These are phyloP conservation scores for Pheosia gnoma DNA, from an alignment of 2,888 invertebrate genomes.

Conservation along the genomic window DNA sequence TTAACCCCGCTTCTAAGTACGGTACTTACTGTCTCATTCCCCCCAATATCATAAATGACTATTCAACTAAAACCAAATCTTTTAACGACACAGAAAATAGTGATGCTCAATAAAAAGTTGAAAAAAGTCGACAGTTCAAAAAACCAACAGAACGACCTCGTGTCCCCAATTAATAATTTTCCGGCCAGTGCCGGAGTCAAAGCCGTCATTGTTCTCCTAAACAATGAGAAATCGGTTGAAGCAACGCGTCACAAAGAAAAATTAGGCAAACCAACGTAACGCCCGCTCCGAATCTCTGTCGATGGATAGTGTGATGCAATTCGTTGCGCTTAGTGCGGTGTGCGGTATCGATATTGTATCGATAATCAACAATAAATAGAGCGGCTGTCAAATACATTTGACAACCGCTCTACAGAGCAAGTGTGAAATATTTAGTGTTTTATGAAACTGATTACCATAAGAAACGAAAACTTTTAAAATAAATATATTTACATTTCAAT, in stretches of 20 bases:
- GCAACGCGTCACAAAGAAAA: slow-evolving; percentile 63
- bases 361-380: slow-evolving; percentile 5
- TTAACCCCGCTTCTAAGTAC: too few relatives aligned
- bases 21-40: slow-evolving; percentile 1
- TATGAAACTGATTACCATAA: neutral
- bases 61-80: slow-evolving; percentile 18
- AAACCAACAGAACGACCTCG: slow-evolving; percentile 42
- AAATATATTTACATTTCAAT: neutral
- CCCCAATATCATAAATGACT: slow-evolving; percentile 16
- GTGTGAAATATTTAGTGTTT: neutral
- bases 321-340: slow-evolving; percentile 44
- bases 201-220: slow-evolving; percentile 60
- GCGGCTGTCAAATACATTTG: neutral
- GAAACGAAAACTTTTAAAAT: neutral
- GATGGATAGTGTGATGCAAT: slow-evolving; percentile 62
- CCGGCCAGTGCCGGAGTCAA: slow-evolving; percentile 50
- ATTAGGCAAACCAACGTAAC: slow-evolving; percentile 69
- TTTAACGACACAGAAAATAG: slow-evolving; percentile 25
- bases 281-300: slow-evolving; percentile 60
- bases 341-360: slow-evolving; percentile 31
- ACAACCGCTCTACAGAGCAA: too few relatives aligned
- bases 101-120: slow-evolving; percentile 24
- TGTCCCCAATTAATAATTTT: slow-evolving; percentile 63
- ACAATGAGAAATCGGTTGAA: slow-evolving; percentile 63
- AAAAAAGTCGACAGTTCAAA: slow-evolving; percentile 6